Conservation (phyloP, 2,888 invertebrate species). For the Lasius fuliginosus region DNA sequence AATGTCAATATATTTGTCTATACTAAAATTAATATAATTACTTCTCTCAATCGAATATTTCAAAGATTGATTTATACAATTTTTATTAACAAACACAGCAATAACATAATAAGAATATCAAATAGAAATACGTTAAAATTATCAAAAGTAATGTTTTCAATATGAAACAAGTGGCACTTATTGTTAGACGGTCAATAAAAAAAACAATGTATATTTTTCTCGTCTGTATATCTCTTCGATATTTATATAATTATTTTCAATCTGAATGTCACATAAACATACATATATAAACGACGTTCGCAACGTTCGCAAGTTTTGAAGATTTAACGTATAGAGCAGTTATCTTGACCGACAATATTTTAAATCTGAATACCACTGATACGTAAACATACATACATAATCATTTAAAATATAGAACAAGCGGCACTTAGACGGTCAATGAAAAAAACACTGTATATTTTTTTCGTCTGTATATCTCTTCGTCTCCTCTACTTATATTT, state of each 20-base stretch:
- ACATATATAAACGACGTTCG: background rate
- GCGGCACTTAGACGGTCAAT: background rate
- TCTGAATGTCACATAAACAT: background rate
- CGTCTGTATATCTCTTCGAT: background rate
- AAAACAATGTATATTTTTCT: background rate
- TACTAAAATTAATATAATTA: background rate
- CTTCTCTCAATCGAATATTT: background rate
- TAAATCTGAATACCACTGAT: no score
- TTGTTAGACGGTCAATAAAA: background rate
- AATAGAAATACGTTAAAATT: background rate
- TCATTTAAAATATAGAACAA: no score
- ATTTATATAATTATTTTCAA: background rate
- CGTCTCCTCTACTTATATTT: background rate
- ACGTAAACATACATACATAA: no score
- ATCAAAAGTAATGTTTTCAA: background rate
- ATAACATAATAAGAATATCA: background rate
- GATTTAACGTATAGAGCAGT: background rate
- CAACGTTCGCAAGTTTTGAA: background rate
- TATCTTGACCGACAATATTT: background rate
- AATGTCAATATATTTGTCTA: background rate
- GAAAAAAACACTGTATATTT: background rate
- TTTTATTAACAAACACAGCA: background rate
- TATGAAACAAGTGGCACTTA: background rate
- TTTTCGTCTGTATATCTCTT: background rate
- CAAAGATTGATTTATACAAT: background rate